Percentiles rank a stretch among this genome's conserved stretches.
Conservation (phyloP, 1,140 invertebrate species). For the Pseudomyrmex pallidus region DNA sequence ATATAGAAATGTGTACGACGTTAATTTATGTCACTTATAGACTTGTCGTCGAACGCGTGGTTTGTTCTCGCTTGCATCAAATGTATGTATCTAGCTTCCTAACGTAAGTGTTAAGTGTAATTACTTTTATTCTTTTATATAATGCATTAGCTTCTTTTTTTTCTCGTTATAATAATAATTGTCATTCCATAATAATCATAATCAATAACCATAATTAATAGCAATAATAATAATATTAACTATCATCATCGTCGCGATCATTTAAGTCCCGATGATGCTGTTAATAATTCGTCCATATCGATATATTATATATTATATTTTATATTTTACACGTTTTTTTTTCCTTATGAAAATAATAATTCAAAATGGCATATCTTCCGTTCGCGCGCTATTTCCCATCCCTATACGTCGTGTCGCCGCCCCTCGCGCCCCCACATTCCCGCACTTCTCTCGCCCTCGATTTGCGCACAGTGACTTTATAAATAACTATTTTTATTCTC, state of each 20-base stretch:
- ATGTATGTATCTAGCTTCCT: conserved; percentile 81
- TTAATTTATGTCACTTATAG: conserved; percentile 67
- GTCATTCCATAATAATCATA: conserved; percentile 75
- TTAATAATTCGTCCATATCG: conserved; percentile 70
- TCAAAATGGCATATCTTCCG: conserved; percentile 73
- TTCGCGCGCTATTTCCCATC: conserved; percentile 55
- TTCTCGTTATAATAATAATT: conserved; percentile 77
- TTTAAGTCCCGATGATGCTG: conserved; percentile 70
- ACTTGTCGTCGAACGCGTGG: conserved; percentile 60
- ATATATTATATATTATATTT: conserved; percentile 73
- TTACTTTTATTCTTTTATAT: conserved; percentile 78
- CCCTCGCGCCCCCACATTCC: conserved; percentile 22
- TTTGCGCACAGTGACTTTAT: conserved; percentile 35
- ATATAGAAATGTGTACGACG: conserved; percentile 75
- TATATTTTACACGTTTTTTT: conserved; percentile 71
- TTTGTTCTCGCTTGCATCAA: conserved; percentile 74
- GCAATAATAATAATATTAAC: conserved; percentile 75
- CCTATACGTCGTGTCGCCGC: conserved; percentile 10
- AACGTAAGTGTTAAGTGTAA: conserved; percentile 82
- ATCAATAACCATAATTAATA: conserved; percentile 77
- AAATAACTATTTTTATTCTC: conserved; percentile 58
- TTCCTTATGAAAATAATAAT: conserved; percentile 76
- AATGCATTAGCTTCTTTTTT: conserved; percentile 75
- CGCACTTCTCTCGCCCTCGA: conserved; percentile 48
- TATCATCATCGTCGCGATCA: conserved; percentile 70